Evolutionary conservation across 2,797 vertebrate genomes (phyloP), one percentile per base, ranked within the genome.

Genomic region (Lutjanus campechanus): DNA sequence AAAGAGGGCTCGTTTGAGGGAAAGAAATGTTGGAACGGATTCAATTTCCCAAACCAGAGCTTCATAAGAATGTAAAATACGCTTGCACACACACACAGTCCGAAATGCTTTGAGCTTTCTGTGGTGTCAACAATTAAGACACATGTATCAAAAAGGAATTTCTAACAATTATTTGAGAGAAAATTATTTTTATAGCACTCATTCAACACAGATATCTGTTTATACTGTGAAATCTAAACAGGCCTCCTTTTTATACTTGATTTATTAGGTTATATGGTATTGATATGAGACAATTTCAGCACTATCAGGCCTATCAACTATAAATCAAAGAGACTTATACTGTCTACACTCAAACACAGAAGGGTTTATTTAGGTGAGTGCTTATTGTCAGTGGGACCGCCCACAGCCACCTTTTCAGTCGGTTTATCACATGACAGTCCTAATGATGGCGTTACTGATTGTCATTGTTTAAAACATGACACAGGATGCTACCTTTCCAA

Each of bases 41-140:
- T 91, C 73, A 87, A 85, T 86, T 79, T 89, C 15, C 54, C 73
- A 84, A 89, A 85, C 53, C 69, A 73, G 75, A 62, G 68, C 73
- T 75, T 87, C 71, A 86, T 71, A 81, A 85, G 85, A 84, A 86
- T 69, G 47, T 65, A 81, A 91, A 92, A 89, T 67, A 75, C 62
- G 71, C 61, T 84, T 41, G 9, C 16, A 63, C 44, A 8, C 16
- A 65, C 29, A 51, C 61, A n/a, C 29, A 44, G 72, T 54, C 36
- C 11, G 7, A 81, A 77, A 87, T 49, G 51, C 81, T 79, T 85
- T 85, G 77, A 83, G 75, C 36, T 83, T 86, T 73, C 70, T 80
- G 56, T 81, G 54, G 76, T 75, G 67, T 86, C 75, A 87, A 81
- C 84, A 89, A 85, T 87, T 81, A 79, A 36, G 69, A 61, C 51